Percentiles rank a stretch among this genome's conserved stretches.
These are phyloP conservation scores for Drosophila melanica DNA, from an alignment of 1,140 invertebrate species.

Conservation along the genomic window DNA sequence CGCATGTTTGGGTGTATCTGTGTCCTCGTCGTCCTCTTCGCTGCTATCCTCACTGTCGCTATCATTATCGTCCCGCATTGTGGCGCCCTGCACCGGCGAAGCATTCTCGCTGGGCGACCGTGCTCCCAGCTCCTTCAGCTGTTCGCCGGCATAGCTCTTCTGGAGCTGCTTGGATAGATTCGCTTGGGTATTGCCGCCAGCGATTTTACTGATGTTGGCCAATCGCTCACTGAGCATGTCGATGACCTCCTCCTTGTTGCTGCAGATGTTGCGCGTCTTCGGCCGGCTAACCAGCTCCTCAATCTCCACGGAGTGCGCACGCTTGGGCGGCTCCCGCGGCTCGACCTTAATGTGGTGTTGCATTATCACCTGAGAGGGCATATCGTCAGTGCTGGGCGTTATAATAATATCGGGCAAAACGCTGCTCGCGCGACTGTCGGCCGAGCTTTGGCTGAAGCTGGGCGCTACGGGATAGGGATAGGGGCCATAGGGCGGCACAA, in stretches of 20 bases:
- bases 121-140: conserved; percentile 74
- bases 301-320: conserved; percentile 72
- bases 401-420: conserved; percentile 78
- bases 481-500: conserved; percentile 62
- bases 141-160: conserved; percentile 75
- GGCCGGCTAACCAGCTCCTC: conserved; percentile 59
- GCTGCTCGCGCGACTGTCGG: conserved; percentile 71
- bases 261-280: conserved; percentile 60
- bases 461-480: conserved; percentile 75
- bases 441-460: conserved; percentile 71
- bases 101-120: conserved; percentile 75
- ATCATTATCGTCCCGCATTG: conserved; percentile 32
- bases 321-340: conserved; percentile 59
- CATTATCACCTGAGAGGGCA: conserved; percentile 76
- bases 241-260: conserved; percentile 68
- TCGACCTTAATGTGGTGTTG: conserved; percentile 75
- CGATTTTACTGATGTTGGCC: conserved; percentile 68
- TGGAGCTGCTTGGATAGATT: conserved; percentile 70
- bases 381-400: conserved; percentile 77
- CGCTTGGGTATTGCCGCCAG: conserved; percentile 61
- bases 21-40: conserved; percentile 58
- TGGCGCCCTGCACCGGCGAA: conserved; percentile 43
- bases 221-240: conserved; percentile 70
- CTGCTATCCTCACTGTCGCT: conserved; percentile 49
- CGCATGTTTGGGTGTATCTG: conserved; percentile 64